Evolutionary conservation across 2,113 vertebrate species (phyloP).

Genomic region (Riparia riparia): DNA sequence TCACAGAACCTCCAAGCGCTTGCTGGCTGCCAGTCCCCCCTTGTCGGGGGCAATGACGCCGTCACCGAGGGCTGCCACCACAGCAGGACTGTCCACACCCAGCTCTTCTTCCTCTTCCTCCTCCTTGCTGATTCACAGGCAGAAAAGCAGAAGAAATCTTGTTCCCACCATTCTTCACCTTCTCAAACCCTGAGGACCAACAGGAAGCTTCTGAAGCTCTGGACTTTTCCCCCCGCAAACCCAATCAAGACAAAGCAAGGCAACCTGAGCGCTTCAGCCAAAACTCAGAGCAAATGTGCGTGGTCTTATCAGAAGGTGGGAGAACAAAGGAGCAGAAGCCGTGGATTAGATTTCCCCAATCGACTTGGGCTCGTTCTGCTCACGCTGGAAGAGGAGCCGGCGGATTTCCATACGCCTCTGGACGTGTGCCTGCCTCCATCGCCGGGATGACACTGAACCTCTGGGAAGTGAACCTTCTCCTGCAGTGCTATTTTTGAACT

Average conservation of each 20-base stretch:
- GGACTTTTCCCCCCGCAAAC: accelerated
- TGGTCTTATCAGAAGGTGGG: neutral
- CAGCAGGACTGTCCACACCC: neutral
- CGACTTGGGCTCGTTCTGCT: neutral
- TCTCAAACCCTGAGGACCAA: neutral
- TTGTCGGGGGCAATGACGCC: accelerated
- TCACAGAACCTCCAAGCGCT: neutral
- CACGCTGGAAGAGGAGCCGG: neutral
- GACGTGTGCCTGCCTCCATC: neutral
- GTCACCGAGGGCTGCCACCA: accelerated
- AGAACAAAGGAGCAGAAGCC: conserved; percentile 13
- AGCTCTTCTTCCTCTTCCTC: neutral
- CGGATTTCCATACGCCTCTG: neutral
- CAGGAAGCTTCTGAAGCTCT: neutral
- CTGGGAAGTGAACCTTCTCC: conserved; percentile 7
- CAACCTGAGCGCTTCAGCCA: neutral
- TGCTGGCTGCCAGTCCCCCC: neutral
- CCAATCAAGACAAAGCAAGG: neutral
- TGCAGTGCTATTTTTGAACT: conserved; percentile 50
- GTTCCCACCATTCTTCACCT: neutral
- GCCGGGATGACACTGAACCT: neutral
- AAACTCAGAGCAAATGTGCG: neutral
- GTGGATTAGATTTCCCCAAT: neutral
- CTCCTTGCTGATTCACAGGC: neutral
- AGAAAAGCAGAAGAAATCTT: neutral